Evolutionary conservation across 2,888 invertebrate genomes (phyloP).

Genomic region (Trilocha varians): DNA sequence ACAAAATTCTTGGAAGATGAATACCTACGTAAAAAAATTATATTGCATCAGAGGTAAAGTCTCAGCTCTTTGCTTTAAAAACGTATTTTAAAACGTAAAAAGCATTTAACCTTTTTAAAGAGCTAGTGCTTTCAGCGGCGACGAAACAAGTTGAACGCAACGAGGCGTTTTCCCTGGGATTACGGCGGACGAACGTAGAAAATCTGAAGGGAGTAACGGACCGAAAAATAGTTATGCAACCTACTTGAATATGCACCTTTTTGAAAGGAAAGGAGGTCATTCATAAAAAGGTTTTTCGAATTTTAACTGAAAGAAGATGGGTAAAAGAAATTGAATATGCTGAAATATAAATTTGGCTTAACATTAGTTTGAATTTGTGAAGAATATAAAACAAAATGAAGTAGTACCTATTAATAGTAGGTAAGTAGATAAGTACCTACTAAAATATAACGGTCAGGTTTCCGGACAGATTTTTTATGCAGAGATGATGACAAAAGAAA

Average conservation of each 20-base stretch:
- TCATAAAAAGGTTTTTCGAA: not conserved
- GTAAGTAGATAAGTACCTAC: too few species aligned
- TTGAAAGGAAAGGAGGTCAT: not conserved
- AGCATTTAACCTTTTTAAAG: slow-evolving; percentile 11
- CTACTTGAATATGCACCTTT: not conserved
- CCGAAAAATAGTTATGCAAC: slow-evolving; percentile 10
- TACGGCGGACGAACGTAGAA: slow-evolving; percentile 20
- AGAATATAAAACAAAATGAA: too few species aligned
- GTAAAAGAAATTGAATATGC: too few species aligned
- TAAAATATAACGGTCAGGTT: too few species aligned
- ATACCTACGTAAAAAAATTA: too few species aligned
- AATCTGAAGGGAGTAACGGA: slow-evolving; percentile 12
- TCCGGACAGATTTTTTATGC: too few species aligned
- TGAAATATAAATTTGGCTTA: too few species aligned
- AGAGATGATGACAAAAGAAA: too few species aligned
- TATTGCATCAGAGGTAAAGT: not conserved
- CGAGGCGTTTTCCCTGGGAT: slow-evolving; percentile 28
- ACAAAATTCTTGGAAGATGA: too few species aligned
- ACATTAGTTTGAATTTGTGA: too few species aligned
- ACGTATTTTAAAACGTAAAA: not conserved
- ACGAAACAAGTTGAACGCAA: slow-evolving; percentile 28
- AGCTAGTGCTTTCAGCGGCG: slow-evolving; percentile 19
- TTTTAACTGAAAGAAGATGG: not conserved
- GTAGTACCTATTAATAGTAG: too few species aligned
- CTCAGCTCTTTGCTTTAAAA: not conserved